Percentiles rank a stretch among this genome's conserved stretches.
Evolutionary conservation across 2,113 vertebrate species (phyloP).

Genomic region (Alexandromys fortis): DNA sequence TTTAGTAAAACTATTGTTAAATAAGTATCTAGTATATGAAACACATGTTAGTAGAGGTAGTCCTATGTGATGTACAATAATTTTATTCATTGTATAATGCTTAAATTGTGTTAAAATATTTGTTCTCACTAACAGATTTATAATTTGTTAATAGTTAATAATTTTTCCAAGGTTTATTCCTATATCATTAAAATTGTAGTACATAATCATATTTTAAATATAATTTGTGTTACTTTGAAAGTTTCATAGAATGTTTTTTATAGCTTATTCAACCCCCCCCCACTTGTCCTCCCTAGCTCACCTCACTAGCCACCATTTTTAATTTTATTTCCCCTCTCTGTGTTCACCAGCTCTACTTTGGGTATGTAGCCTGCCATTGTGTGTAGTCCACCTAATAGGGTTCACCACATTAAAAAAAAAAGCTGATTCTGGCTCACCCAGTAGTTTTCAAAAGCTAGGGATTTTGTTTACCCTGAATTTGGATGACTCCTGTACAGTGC

Average conservation of each 20-base stretch:
- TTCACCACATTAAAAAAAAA: not conserved
- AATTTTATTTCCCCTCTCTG: not conserved
- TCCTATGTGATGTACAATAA: too few relatives aligned
- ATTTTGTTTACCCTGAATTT: not conserved
- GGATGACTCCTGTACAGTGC: not conserved
- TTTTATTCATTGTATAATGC: too few relatives aligned
- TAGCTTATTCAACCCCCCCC: accelerated
- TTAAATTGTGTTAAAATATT: too few relatives aligned
- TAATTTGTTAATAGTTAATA: too few relatives aligned
- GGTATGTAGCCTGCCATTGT: not conserved
- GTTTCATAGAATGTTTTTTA: not conserved
- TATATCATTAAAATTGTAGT: too few relatives aligned
- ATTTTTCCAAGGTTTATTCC: too few relatives aligned
- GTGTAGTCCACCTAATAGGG: not conserved
- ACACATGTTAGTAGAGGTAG: too few relatives aligned
- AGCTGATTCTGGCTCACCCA: not conserved
- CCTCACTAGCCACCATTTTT: not conserved
- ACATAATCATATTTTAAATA: too few relatives aligned
- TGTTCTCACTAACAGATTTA: too few relatives aligned
- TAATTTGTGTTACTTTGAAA: too few relatives aligned
- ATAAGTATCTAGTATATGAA: too few relatives aligned
- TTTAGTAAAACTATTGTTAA: too few relatives aligned
- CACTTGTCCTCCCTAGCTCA: not conserved
- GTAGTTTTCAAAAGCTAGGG: not conserved
- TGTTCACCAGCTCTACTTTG: not conserved